Conservation (phyloP, 2,797 vertebrate species). For the Falco concolor region DNA sequence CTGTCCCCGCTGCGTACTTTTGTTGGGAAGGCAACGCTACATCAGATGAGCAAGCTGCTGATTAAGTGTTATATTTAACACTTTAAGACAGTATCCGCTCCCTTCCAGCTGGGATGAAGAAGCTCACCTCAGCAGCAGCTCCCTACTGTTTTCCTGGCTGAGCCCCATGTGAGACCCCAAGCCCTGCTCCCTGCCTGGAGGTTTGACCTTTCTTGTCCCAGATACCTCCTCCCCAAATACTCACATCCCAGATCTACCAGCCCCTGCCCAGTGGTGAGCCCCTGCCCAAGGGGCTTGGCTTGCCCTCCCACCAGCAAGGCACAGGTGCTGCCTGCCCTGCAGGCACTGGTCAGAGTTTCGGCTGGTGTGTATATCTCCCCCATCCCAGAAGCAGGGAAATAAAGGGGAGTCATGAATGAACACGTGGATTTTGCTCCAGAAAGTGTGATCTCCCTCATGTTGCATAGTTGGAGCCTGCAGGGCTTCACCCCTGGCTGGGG, state of each 20-base stretch:
- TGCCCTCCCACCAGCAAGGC: neutral
- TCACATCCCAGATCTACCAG: neutral
- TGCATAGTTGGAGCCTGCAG: neutral
- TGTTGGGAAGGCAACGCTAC: neutral
- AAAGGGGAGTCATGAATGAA: neutral
- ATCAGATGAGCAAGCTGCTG: neutral
- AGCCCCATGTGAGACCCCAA: neutral
- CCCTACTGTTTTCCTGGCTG: neutral
- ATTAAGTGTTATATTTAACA: constrained; percentile 37
- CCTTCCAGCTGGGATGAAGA: neutral
- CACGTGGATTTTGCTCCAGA: neutral
- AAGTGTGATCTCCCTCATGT: neutral
- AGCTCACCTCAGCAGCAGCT: neutral
- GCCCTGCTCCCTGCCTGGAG: neutral
- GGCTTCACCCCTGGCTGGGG: neutral
- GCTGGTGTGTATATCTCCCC: neutral
- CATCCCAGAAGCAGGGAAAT: neutral
- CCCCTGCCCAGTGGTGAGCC: fast-evolving
- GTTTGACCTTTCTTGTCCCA: neutral
- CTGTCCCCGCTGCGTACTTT: neutral
- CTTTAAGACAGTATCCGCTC: neutral
- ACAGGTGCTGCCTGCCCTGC: neutral
- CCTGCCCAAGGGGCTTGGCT: neutral
- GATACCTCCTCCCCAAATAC: neutral
- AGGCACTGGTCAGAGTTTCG: fast-evolving